Evolutionary conservation across 2,113 vertebrate species (phyloP).

Genomic region (Atherinomorus stipes): DNA sequence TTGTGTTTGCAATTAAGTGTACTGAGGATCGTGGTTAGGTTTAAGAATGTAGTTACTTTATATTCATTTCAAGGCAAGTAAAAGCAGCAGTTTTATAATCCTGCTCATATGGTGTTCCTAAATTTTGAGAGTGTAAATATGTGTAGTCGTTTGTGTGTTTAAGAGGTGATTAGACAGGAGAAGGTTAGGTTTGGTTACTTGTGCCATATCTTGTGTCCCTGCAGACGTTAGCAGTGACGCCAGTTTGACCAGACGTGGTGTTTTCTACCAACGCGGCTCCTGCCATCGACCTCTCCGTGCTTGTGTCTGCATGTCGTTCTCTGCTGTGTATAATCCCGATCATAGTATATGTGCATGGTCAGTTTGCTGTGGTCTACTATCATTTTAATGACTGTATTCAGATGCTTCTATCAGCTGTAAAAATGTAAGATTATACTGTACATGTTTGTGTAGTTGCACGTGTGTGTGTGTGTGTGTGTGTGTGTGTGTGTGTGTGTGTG

Average conservation of each 20-base stretch:
- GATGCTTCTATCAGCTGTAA: constrained; percentile 10
- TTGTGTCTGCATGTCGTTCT: neutral
- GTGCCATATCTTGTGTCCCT: constrained; percentile 38
- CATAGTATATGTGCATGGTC: neutral
- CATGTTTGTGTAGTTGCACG: constrained; percentile 18
- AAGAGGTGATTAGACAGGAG: constrained; percentile 43
- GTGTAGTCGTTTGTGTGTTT: constrained; percentile 19
- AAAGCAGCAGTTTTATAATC: neutral
- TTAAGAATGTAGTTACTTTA: too few relatives aligned
- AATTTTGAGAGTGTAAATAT: neutral
- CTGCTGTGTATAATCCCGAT: neutral
- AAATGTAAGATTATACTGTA: neutral
- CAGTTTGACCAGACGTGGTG: constrained; percentile 52
- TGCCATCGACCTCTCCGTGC: constrained; percentile 8
- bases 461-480: neutral
- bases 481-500: neutral
- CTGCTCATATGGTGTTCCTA: neutral
- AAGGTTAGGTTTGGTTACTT: constrained; percentile 53
- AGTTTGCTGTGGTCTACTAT: neutral
- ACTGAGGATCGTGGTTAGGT: too few relatives aligned
- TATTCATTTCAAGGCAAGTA: neutral
- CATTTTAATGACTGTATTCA: neutral
- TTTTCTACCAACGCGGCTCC: constrained; percentile 17
- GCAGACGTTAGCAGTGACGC: constrained; percentile 47
- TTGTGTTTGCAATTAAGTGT: too few relatives aligned